Conservation (phyloP, 92 coral and sea anemone genomes). For the Zoanthus sociatus region DNA sequence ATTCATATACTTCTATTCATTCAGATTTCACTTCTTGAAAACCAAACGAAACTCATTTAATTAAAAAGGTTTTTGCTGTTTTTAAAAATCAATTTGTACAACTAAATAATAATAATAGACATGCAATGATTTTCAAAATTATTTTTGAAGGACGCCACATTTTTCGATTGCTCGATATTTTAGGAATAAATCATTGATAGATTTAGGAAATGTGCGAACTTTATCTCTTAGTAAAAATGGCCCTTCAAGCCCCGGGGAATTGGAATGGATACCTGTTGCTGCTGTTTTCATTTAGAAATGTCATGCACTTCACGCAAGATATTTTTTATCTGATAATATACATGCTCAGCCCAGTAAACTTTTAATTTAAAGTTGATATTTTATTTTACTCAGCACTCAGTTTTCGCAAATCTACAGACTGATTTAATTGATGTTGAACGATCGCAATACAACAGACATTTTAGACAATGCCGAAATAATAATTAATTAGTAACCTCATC, state of each 20-base stretch:
- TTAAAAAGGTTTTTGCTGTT: too few relatives aligned
- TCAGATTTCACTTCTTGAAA: too few relatives aligned
- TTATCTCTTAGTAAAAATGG: background rate
- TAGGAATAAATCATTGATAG: background rate
- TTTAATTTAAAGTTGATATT: background rate
- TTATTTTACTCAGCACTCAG: constrained; percentile 5
- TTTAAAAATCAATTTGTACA: too few relatives aligned
- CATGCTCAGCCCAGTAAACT: background rate
- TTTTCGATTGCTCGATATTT: background rate
- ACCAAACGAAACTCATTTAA: too few relatives aligned
- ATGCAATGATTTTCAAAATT: too few relatives aligned
- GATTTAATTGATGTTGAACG: background rate
- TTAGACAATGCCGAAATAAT: constrained; percentile 6
- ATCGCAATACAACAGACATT: background rate
- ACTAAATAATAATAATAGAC: too few relatives aligned
- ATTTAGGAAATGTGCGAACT: background rate
- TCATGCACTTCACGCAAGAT: background rate
- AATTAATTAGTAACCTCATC: constrained; percentile 17
- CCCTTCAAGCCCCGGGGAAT: constrained; percentile 15
- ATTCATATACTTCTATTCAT: too few relatives aligned
- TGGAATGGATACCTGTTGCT: background rate
- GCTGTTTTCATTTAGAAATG: background rate
- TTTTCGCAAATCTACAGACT: background rate
- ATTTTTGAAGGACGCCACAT: background rate
- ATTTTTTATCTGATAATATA: background rate